Conservation (phyloP, 1,140 invertebrate species). For the Polypedilum pembai region DNA sequence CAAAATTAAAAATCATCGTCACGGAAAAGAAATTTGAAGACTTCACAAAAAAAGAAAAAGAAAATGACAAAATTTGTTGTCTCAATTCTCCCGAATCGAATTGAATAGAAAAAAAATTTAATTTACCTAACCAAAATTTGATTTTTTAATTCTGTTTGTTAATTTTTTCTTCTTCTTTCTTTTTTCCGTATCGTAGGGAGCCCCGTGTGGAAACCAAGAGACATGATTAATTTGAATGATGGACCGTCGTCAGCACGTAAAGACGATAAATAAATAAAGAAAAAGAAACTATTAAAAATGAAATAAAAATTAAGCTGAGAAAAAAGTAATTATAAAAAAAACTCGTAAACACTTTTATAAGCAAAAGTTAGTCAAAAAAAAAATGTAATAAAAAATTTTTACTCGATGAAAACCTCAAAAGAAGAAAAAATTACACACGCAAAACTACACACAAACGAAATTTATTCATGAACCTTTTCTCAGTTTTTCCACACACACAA, state of each 20-base stretch:
- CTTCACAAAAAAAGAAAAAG: too few relatives aligned
- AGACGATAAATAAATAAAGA: slow-evolving; percentile 36
- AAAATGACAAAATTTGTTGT: too few relatives aligned
- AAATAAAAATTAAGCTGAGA: not conserved
- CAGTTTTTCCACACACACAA: too few relatives aligned
- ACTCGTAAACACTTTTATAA: slow-evolving; percentile 10
- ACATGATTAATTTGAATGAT: slow-evolving; percentile 51
- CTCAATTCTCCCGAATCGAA: slow-evolving; percentile 16
- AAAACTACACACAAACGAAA: too few relatives aligned
- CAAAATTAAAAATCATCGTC: slow-evolving; percentile 18
- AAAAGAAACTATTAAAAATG: not conserved
- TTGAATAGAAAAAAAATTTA: slow-evolving; percentile 27
- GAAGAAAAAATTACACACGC: not conserved
- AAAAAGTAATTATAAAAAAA: slow-evolving; percentile 4
- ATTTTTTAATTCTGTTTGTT: slow-evolving; percentile 31
- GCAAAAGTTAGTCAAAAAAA: slow-evolving; percentile 21
- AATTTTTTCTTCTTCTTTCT: slow-evolving; percentile 27
- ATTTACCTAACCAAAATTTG: slow-evolving; percentile 25
- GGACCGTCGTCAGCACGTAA: slow-evolving; percentile 45
- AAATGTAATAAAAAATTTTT: slow-evolving; percentile 10
- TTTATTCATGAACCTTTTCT: too few relatives aligned
- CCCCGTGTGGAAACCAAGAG: slow-evolving; percentile 85
- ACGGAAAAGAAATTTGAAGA: too few relatives aligned
- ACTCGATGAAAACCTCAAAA: slow-evolving; percentile 21
- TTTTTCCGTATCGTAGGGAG: slow-evolving; percentile 62